phyloP scores from a whole-genome alignment of 35 echinoderm and acorn worm genomes.

The Chiridota heheva region DNA sequence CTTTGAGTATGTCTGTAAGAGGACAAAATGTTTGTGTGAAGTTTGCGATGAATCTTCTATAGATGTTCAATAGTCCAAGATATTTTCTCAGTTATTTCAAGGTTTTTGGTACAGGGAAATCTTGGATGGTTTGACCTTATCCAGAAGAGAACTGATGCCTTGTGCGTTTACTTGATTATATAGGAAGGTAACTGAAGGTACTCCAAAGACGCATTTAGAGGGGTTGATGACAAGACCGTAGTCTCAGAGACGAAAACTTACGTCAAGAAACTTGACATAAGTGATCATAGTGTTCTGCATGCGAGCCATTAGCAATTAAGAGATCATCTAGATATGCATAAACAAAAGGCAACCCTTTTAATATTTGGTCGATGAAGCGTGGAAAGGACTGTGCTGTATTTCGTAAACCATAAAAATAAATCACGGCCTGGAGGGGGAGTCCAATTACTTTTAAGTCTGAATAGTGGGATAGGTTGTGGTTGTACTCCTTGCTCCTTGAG shows the following conservation, averaged over 20 bases:
- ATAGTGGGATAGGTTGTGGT: too few relatives aligned
- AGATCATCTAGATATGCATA: slow-evolving; percentile 40
- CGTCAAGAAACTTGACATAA: neutral
- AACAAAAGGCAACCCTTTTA: slow-evolving; percentile 9
- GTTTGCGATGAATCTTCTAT: slow-evolving; percentile 16
- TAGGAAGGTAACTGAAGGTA: slow-evolving; percentile 18
- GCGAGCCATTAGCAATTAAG: neutral
- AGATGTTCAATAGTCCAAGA: slow-evolving; percentile 40
- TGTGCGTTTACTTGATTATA: neutral
- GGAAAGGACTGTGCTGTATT: too few relatives aligned
- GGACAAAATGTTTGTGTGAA: slow-evolving; percentile 3
- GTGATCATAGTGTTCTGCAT: neutral
- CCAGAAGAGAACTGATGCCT: slow-evolving; percentile 7
- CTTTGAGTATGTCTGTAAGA: slow-evolving; percentile 10
- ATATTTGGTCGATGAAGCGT: slow-evolving; percentile 36
- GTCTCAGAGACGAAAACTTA: neutral
- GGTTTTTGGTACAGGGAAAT: slow-evolving; percentile 33
- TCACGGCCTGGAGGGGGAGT: too few relatives aligned
- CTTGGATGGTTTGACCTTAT: slow-evolving; percentile 13
- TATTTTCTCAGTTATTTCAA: slow-evolving; percentile 11
- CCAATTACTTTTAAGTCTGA: too few relatives aligned
- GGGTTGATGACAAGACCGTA: slow-evolving; percentile 24
- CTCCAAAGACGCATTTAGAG: slow-evolving; percentile 4
- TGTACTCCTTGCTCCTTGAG: too few relatives aligned
- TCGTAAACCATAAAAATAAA: too few relatives aligned